phyloP scores from a whole-genome alignment of 2,113 vertebrate species.

The Tachycineta bicolor region DNA sequence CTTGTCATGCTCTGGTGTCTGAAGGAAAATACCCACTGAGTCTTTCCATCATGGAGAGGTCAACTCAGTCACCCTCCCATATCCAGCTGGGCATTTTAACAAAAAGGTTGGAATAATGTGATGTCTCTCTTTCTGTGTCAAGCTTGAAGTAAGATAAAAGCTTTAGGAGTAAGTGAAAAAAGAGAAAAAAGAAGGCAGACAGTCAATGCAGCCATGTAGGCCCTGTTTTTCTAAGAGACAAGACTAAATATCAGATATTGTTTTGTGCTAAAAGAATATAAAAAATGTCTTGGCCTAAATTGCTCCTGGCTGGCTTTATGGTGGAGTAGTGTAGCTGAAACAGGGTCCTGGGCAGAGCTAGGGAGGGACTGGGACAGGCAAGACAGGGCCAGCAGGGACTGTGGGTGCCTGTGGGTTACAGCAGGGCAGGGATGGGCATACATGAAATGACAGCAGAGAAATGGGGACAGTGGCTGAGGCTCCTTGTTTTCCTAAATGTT shows the following conservation, averaged over 20 bases:
- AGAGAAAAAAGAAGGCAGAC: not conserved
- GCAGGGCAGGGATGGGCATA: not conserved
- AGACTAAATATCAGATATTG: not conserved
- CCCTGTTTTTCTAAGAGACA: not conserved
- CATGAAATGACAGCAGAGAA: not conserved
- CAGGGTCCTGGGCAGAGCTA: not conserved
- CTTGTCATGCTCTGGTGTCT: not conserved
- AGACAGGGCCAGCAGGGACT: not conserved
- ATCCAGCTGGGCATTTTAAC: not conserved
- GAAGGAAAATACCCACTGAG: not conserved
- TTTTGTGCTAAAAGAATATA: not conserved
- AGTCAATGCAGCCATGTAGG: not conserved
- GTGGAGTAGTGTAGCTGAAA: not conserved
- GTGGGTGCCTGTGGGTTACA: not conserved
- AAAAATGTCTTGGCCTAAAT: not conserved
- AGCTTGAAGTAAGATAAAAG: not conserved
- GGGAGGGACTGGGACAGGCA: not conserved
- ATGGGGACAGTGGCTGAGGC: not conserved
- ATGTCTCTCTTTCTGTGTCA: not conserved
- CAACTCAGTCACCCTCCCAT: fast-evolving
- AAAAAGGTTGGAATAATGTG: not conserved
- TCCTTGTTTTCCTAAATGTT: not conserved
- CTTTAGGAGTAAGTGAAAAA: not conserved
- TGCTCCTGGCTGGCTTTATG: not conserved
- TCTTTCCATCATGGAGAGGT: not conserved